Evolutionary conservation across 1,140 invertebrate species (phyloP).

Genomic region (Brachionus angularis): DNA sequence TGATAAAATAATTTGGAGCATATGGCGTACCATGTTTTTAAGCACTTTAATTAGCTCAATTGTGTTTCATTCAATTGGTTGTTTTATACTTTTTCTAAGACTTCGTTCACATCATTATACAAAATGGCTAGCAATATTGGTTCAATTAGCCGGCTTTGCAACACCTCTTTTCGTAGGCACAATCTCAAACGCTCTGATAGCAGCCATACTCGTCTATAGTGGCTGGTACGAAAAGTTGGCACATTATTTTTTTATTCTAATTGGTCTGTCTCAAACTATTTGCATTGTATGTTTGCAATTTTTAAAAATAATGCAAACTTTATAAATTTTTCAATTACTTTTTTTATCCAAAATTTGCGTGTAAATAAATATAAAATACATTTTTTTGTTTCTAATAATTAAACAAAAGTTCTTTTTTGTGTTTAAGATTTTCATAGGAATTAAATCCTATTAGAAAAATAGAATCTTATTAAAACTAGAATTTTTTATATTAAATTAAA

Average conservation of each 20-base stretch:
- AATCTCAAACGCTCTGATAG: constrained; percentile 20
- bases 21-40: constrained; percentile 40
- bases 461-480: no score
- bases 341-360: no score
- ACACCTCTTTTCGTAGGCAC: constrained; percentile 30
- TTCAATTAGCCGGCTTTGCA: constrained; percentile 31
- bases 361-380: no score
- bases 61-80: constrained; percentile 32
- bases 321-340: background rate
- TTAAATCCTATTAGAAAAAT: background rate
- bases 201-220: constrained; percentile 28
- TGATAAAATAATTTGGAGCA: background rate
- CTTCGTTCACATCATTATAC: constrained; percentile 41
- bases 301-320: constrained; percentile 37
- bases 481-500: background rate
- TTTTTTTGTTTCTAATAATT: background rate
- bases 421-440: background rate
- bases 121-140: constrained; percentile 21
- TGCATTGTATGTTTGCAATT: constrained; percentile 30
- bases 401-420: background rate
- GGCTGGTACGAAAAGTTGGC: constrained; percentile 4
- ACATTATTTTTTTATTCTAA: background rate
- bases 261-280: constrained; percentile 32
- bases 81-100: constrained; percentile 1
- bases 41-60: constrained; percentile 25